Evolutionary conservation across 2,113 vertebrate genomes (phyloP).

Genomic region (Lepus americanus): DNA sequence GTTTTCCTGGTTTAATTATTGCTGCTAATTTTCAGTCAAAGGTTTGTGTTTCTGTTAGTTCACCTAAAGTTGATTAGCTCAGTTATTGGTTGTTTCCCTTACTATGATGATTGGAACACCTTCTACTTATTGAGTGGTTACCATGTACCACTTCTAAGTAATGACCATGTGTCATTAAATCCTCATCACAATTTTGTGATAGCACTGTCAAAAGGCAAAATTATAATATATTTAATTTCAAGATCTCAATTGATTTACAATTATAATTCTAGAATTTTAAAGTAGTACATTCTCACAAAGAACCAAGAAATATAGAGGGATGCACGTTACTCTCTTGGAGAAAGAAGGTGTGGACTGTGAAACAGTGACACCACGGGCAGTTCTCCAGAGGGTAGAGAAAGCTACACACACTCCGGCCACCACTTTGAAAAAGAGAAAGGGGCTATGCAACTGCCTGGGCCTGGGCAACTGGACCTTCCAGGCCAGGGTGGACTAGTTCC

Average conservation of each 20-base stretch:
- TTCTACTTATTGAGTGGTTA: not conserved
- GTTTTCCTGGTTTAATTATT: not conserved
- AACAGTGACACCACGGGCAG: not conserved
- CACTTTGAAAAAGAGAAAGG: not conserved
- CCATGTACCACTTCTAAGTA: not conserved
- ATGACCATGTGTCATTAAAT: not conserved
- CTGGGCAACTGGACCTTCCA: not conserved
- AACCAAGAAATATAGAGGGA: not conserved
- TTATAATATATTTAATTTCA: not conserved
- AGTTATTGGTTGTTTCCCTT: not conserved
- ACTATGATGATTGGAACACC: not conserved
- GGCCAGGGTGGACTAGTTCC: not conserved
- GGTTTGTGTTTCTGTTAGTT: not conserved
- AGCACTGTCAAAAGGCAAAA: not conserved
- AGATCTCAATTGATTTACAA: not conserved
- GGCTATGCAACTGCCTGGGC: accelerated
- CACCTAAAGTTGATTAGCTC: not conserved
- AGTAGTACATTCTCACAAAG: not conserved
- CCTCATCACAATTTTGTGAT: not conserved
- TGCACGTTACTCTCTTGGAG: not conserved
- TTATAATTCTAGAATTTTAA: not conserved
- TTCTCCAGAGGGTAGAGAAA: not conserved
- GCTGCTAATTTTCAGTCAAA: not conserved
- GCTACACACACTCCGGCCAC: accelerated
- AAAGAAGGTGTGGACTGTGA: not conserved